Evolutionary conservation across 2,113 vertebrate genomes (phyloP).

Genomic region (Colinus virginianus): DNA sequence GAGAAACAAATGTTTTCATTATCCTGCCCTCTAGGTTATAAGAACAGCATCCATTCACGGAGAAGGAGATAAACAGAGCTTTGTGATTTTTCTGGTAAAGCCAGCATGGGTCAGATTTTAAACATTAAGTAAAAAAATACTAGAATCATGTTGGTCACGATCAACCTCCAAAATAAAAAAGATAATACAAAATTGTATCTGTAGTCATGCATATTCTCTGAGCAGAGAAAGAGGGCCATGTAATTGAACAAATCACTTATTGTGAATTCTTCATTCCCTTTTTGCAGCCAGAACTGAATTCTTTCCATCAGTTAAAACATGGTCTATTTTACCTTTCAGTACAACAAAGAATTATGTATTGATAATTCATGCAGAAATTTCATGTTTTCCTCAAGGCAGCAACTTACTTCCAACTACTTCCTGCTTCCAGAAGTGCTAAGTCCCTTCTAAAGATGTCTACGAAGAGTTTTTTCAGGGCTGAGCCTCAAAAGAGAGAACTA

Average conservation of each 20-base stretch:
- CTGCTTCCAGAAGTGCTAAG: not conserved
- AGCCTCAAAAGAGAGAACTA: not conserved
- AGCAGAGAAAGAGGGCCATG: not conserved
- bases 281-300: not conserved
- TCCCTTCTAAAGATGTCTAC: not conserved
- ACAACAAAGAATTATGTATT: not conserved
- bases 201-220: not conserved
- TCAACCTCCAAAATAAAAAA: constrained; percentile 33
- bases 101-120: constrained; percentile 24
- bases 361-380: not conserved
- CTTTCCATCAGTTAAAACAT: not conserved
- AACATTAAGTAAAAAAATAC: constrained; percentile 29
- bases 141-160: constrained; percentile 25
- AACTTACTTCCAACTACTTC: not conserved
- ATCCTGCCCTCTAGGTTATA: not conserved
- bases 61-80: constrained; percentile 18
- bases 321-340: not conserved
- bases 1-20: constrained; percentile 13
- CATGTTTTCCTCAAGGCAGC: not conserved
- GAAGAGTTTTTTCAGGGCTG: not conserved
- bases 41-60: not conserved
- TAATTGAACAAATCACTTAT: constrained; percentile 1
- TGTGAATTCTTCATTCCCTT: not conserved
- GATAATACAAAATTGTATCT: constrained; percentile 41
- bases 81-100: constrained; percentile 50